A percentile compares a stretch with the other conserved stretches of the same genome.
Conservation (phyloP, 2,888 invertebrate genomes). For the Cecidostiba fungosa region DNA sequence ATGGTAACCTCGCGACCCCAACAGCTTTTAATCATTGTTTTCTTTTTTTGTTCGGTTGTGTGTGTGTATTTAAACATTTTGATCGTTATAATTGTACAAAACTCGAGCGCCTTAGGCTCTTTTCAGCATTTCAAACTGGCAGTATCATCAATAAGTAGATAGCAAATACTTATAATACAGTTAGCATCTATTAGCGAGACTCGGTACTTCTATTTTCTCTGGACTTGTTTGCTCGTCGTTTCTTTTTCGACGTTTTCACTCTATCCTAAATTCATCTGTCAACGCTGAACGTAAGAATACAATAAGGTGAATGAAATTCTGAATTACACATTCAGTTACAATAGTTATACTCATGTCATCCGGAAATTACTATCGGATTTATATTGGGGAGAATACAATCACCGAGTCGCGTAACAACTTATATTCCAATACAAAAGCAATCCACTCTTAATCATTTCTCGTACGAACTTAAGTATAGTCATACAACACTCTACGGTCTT, state of each 20-base stretch:
- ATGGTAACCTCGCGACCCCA: not conserved
- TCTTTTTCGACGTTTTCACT: not conserved
- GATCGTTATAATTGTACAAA: conserved; percentile 68
- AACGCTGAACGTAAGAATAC: not conserved
- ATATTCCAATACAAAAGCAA: conserved; percentile 31
- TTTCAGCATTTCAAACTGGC: conserved; percentile 69
- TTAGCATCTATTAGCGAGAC: conserved; percentile 61
- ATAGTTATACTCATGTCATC: not conserved
- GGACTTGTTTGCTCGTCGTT: not conserved
- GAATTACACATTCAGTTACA: not conserved
- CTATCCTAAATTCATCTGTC: not conserved
- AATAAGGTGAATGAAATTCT: not conserved
- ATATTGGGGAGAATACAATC: conserved; percentile 21
- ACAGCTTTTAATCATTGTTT: conserved; percentile 31
- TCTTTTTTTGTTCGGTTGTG: conserved; percentile 64
- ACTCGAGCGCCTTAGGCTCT: conserved; percentile 66
- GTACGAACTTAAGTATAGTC: conserved; percentile 37
- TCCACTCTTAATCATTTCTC: conserved; percentile 15
- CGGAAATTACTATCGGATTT: not conserved
- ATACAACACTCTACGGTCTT: not conserved
- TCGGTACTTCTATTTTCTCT: conserved; percentile 26
- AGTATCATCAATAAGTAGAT: conserved; percentile 73
- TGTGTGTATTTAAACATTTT: conserved; percentile 56
- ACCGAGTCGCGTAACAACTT: conserved; percentile 36
- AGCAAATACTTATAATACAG: conserved; percentile 70